Evolutionary conservation across 2,797 vertebrate genomes (phyloP).

Genomic region (Helostoma temminkii): DNA sequence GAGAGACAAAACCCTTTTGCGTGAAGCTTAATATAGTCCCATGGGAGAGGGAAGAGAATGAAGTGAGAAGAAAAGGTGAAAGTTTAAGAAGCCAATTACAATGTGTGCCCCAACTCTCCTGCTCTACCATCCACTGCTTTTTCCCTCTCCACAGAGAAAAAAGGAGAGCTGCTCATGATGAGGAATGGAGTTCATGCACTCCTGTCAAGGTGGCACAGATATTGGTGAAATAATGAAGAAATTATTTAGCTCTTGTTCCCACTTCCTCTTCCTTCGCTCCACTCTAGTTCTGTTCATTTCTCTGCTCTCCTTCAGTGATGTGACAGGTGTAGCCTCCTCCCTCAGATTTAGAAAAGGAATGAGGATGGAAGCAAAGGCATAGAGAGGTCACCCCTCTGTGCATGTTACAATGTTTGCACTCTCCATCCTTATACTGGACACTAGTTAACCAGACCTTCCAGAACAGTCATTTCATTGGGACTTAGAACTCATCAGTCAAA

Average conservation of each 20-base stretch:
- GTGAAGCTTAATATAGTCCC: slow-evolving; percentile 31
- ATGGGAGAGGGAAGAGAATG: slow-evolving; percentile 11
- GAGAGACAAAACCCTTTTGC: slow-evolving; percentile 43
- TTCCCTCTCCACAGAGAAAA: slow-evolving; percentile 31
- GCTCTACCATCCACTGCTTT: slow-evolving; percentile 33
- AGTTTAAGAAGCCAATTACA: slow-evolving; percentile 60
- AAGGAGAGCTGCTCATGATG: slow-evolving; percentile 38
- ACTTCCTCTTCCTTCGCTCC: slow-evolving; percentile 2
- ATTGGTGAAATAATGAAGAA: slow-evolving; percentile 23
- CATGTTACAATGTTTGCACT: slow-evolving; percentile 11
- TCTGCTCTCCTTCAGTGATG: slow-evolving; percentile 46
- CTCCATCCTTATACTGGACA: slow-evolving; percentile 29
- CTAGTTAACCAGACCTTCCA: slow-evolving; percentile 5
- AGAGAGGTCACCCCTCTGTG: slow-evolving; percentile 1
- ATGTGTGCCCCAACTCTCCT: slow-evolving; percentile 15
- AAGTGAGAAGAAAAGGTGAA: slow-evolving; percentile 56
- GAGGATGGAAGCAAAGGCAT: slow-evolving; percentile 8
- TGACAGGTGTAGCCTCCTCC: slow-evolving; percentile 45
- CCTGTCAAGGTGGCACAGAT: slow-evolving; percentile 46
- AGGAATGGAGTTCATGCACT: slow-evolving; percentile 50
- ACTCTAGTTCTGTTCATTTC: not conserved
- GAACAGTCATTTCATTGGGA: slow-evolving; percentile 23
- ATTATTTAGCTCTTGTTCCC: slow-evolving; percentile 16
- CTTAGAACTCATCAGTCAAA: slow-evolving; percentile 40
- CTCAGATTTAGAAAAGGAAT: slow-evolving; percentile 18